A percentile compares a stretch with the other conserved stretches of the same genome.
phyloP scores from a whole-genome alignment of 1,140 invertebrate species.

The Drosophila persimilis region DNA sequence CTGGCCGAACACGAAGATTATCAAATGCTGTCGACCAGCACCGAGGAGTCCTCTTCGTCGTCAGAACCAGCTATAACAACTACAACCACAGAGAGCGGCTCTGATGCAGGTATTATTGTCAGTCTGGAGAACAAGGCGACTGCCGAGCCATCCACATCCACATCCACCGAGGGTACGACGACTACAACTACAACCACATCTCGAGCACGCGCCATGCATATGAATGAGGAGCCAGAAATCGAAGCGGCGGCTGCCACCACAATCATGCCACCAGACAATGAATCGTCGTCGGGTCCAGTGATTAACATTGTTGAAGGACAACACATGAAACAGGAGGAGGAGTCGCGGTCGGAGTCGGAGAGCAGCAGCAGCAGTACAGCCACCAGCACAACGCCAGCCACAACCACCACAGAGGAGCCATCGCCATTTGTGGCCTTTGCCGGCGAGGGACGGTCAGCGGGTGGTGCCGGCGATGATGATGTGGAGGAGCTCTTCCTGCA shows the following conservation, averaged over 20 bases:
- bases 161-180: constrained; percentile 9
- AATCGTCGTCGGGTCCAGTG: constrained; percentile 44
- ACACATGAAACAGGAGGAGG: constrained; percentile 51
- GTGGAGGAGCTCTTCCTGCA: constrained; percentile 51
- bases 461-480: constrained; percentile 33
- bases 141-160: constrained; percentile 50
- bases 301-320: constrained; percentile 79
- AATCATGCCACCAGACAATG: constrained; percentile 36
- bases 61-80: not conserved
- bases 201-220: constrained; percentile 81
- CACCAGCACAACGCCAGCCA: constrained; percentile 25
- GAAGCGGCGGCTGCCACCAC: constrained; percentile 47
- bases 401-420: constrained; percentile 40
- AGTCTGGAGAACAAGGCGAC: constrained; percentile 71
- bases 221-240: constrained; percentile 67
- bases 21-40: constrained; percentile 79
- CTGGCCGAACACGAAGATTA: constrained; percentile 82
- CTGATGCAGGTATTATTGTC: constrained; percentile 60
- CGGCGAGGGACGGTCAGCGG: constrained; percentile 64
- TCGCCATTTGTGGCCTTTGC: constrained; percentile 61
- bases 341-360: constrained; percentile 12
- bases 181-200: constrained; percentile 45
- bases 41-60: constrained; percentile 54
- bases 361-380: constrained; percentile 30
- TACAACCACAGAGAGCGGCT: constrained; percentile 42